Evolutionary conservation across 2,113 vertebrate species (phyloP).

Genomic region (Hypocryptadius cinnamomeus): DNA sequence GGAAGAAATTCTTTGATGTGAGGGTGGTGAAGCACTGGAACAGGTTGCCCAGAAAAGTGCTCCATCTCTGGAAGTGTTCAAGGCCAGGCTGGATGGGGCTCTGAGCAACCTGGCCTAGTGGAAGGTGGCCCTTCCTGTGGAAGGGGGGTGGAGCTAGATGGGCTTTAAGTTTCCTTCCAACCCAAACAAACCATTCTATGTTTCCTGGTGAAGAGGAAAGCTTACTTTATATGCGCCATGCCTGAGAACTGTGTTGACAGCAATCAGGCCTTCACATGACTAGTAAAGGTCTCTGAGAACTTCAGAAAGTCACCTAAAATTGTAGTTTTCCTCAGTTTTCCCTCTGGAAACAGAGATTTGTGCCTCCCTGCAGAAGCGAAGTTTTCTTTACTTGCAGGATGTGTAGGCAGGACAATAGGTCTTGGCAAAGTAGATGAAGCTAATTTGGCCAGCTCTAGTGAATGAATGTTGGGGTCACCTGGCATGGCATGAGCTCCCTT

Average conservation of each 20-base stretch:
- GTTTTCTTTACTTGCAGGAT: background rate
- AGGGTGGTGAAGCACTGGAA: background rate
- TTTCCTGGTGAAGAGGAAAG: background rate
- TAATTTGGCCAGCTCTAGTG: background rate
- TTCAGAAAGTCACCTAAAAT: background rate
- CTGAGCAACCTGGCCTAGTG: background rate
- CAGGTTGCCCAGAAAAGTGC: background rate
- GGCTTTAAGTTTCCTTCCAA: background rate
- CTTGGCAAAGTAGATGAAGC: background rate
- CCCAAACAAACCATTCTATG: background rate
- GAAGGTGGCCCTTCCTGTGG: background rate
- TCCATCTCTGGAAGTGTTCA: background rate
- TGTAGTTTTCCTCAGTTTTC: background rate
- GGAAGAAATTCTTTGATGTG: background rate
- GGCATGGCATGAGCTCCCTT: background rate
- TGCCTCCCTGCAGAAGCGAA: background rate
- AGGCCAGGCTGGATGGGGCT: background rate
- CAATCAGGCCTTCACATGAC: background rate
- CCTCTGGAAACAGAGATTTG: background rate
- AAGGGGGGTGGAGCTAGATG: background rate
- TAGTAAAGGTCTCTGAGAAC: background rate
- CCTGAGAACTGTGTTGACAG: background rate
- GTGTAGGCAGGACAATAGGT: background rate
- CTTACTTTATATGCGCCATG: rapidly evolving
- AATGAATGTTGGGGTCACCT: too few relatives aligned